phyloP scores from a whole-genome alignment of 2,888 invertebrate genomes.

The Aproaerema taeniolella region DNA sequence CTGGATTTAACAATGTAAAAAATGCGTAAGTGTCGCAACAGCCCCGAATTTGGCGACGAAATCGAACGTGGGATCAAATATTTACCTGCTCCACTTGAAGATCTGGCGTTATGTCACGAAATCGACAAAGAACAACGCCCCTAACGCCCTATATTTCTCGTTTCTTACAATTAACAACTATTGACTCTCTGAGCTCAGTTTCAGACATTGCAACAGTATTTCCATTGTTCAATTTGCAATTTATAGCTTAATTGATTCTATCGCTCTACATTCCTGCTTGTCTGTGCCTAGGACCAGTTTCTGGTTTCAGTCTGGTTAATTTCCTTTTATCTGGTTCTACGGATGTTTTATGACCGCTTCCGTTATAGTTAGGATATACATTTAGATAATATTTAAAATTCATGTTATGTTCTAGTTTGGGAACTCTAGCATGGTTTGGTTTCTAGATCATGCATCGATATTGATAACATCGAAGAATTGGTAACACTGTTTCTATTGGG shows the following conservation, averaged over 20 bases:
- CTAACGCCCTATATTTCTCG: conserved; percentile 30
- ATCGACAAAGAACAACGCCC: conserved; percentile 34
- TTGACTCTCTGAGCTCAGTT: conserved; percentile 34
- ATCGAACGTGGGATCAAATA: conserved; percentile 70
- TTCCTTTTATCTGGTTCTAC: conserved; percentile 24
- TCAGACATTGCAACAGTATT: conserved; percentile 20
- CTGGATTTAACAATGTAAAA: too few relatives aligned
- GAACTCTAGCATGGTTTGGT: too few relatives aligned
- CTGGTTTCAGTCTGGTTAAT: conserved; percentile 28
- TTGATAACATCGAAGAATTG: too few relatives aligned
- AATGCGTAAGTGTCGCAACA: conserved; percentile 23
- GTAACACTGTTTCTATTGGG: too few relatives aligned
- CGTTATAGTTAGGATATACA: conserved; percentile 13
- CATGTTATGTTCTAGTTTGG: too few relatives aligned
- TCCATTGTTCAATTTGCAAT: conserved; percentile 30
- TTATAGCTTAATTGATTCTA: conserved; percentile 42
- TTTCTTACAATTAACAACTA: conserved; percentile 38
- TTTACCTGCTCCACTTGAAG: conserved; percentile 47
- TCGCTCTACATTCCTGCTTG: conserved; percentile 42
- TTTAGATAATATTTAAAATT: too few relatives aligned
- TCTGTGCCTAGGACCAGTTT: conserved; percentile 43
- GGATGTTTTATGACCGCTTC: conserved; percentile 23
- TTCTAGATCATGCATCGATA: too few relatives aligned
- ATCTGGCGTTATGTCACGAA: conserved; percentile 45
- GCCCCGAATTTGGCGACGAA: conserved; percentile 43